These are phyloP conservation scores for Keiferia lycopersicella DNA, from an alignment of 2,888 invertebrate genomes.

Conservation along the genomic window DNA sequence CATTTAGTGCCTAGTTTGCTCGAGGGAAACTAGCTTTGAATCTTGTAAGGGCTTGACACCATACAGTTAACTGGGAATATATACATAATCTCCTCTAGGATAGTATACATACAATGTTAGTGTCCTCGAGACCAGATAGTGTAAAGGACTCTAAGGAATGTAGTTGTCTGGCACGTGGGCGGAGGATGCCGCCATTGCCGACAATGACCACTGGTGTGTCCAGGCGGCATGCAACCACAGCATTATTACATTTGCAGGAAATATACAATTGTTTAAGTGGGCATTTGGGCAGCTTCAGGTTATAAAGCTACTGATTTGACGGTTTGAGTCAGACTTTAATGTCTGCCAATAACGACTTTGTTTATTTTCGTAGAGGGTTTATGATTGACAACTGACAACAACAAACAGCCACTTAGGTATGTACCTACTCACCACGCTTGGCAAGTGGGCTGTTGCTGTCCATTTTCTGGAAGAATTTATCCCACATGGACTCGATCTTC, in stretches of 20 bases:
- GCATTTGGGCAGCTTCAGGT: background rate
- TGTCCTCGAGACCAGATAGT: background rate
- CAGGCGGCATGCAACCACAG: conserved; percentile 31
- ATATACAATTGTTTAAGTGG: conserved; percentile 19
- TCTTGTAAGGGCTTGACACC: too few relatives aligned
- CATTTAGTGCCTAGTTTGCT: too few relatives aligned
- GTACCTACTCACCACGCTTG: too few relatives aligned
- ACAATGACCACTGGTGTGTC: conserved; percentile 3
- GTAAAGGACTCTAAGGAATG: conserved; percentile 18
- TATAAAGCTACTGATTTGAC: background rate
- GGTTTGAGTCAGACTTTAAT: background rate
- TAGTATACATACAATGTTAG: background rate
- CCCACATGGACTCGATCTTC: too few relatives aligned
- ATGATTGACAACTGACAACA: too few relatives aligned
- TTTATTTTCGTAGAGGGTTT: too few relatives aligned
- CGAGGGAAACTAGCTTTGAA: too few relatives aligned
- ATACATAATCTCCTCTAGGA: background rate
- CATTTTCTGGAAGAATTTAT: too few relatives aligned
- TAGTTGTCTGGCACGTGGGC: conserved; percentile 8
- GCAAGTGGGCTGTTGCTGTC: too few relatives aligned
- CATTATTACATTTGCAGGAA: conserved; percentile 41
- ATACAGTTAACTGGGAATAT: background rate
- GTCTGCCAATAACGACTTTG: background rate
- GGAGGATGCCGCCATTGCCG: conserved; percentile 27
- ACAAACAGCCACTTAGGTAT: too few relatives aligned